A percentile compares a stretch with the other conserved stretches of the same genome.
These are phyloP conservation scores for Pocillopora verrucosa DNA, from an alignment of 64 coral and sea anemone genomes.

Conservation along the genomic window DNA sequence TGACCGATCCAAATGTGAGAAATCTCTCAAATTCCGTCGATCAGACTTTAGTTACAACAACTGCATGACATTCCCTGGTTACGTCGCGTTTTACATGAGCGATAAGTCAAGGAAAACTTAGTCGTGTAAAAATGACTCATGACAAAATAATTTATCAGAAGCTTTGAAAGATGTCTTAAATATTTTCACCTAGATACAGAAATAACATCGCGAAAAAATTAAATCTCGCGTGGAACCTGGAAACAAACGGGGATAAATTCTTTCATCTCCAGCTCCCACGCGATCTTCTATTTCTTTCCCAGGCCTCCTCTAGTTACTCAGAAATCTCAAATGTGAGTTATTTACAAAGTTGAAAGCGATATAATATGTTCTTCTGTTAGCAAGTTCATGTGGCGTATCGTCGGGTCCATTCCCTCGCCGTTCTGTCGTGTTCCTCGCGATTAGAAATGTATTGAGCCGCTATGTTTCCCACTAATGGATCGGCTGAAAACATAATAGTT, in stretches of 20 bases:
- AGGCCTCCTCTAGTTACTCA: background rate
- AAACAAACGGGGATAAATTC: background rate
- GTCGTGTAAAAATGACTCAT: too few species aligned
- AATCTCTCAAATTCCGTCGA: too few species aligned
- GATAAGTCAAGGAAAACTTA: too few species aligned
- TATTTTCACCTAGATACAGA: background rate
- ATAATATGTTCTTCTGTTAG: background rate
- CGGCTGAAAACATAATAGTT: constrained; percentile 41
- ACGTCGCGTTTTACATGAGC: too few species aligned
- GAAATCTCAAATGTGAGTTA: background rate
- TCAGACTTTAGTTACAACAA: too few species aligned
- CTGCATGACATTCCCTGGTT: too few species aligned
- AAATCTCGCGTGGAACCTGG: background rate
- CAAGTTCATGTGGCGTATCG: constrained; percentile 78
- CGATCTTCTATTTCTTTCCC: background rate
- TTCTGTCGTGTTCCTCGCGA: constrained; percentile 90
- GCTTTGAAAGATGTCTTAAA: background rate
- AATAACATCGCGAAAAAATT: background rate
- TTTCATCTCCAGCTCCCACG: background rate
- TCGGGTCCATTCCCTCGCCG: constrained; percentile 88
- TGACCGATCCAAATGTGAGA: too few species aligned
- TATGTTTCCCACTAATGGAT: constrained; percentile 96
- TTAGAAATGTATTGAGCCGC: constrained; percentile 87
- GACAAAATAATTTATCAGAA: background rate
- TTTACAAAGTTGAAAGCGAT: background rate